Evolutionary conservation across 1,140 invertebrate species (phyloP).

Genomic region (Cecropterus lyciades): DNA sequence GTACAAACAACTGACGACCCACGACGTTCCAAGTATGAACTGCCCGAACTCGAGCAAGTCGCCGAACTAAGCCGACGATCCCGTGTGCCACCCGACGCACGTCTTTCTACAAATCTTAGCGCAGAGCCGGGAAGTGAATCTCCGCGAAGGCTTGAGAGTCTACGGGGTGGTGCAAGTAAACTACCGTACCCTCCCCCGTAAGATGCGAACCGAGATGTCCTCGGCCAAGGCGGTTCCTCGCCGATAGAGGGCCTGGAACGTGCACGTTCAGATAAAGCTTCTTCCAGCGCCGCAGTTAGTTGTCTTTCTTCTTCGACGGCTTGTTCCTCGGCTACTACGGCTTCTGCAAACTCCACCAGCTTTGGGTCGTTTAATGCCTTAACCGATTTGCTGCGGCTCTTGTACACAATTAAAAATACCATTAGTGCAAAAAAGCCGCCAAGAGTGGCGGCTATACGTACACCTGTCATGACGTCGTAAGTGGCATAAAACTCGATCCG

Average conservation of each 20-base stretch:
- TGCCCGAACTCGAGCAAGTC: constrained; percentile 92
- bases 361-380: constrained; percentile 89
- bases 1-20: constrained; percentile 90
- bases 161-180: constrained; percentile 86
- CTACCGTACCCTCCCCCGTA: constrained; percentile 89
- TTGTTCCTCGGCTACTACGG: constrained; percentile 89
- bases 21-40: constrained; percentile 91
- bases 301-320: constrained; percentile 90
- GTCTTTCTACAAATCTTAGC: constrained; percentile 82
- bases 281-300: constrained; percentile 89
- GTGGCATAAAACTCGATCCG: constrained; percentile 93
- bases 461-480: constrained; percentile 96
- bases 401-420: constrained; percentile 94
- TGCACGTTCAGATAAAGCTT: constrained; percentile 85
- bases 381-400: constrained; percentile 90
- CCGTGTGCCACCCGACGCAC: constrained; percentile 82
- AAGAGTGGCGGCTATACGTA: constrained; percentile 94
- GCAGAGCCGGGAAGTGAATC: constrained; percentile 84
- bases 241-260: constrained; percentile 77
- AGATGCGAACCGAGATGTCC: constrained; percentile 87
- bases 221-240: constrained; percentile 80
- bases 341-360: constrained; percentile 87
- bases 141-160: constrained; percentile 82
- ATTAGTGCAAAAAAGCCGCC: constrained; percentile 95
- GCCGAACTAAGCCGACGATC: constrained; percentile 90